These are phyloP conservation scores for Etheostoma spectabile DNA, from an alignment of 2,113 vertebrate species.

Conservation along the genomic window DNA sequence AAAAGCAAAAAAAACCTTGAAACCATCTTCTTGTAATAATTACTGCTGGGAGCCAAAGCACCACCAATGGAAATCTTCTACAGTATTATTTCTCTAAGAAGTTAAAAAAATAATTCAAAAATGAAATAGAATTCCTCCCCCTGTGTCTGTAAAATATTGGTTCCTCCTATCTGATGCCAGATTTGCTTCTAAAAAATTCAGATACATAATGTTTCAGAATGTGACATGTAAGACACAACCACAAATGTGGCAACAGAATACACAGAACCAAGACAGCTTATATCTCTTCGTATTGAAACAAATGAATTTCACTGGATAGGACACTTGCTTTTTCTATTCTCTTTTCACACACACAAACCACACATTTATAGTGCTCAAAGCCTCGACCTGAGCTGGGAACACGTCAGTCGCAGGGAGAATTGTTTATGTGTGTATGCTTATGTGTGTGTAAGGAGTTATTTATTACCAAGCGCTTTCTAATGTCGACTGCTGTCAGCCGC, in stretches of 20 bases:
- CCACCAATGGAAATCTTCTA: constrained; percentile 35
- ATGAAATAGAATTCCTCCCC: constrained; percentile 25
- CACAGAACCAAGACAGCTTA: background rate
- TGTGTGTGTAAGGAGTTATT: constrained; percentile 66
- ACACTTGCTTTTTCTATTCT: background rate
- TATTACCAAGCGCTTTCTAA: constrained; percentile 79
- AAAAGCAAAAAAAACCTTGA: constrained; percentile 36
- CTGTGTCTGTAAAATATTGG: constrained; percentile 29
- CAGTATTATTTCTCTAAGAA: constrained; percentile 38
- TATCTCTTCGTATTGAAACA: background rate
- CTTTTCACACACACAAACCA: constrained; percentile 12
- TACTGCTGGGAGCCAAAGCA: constrained; percentile 23
- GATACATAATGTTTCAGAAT: background rate
- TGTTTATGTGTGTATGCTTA: constrained; percentile 27
- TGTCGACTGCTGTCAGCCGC: constrained; percentile 72
- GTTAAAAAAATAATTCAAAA: too few species aligned
- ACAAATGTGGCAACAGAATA: background rate
- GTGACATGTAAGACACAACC: background rate
- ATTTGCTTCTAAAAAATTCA: constrained; percentile 23
- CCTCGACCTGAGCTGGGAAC: constrained; percentile 63
- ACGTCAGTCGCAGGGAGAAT: constrained; percentile 46
- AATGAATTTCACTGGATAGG: background rate
- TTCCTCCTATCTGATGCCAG: background rate
- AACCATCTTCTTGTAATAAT: constrained; percentile 41
- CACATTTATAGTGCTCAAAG: constrained; percentile 25